Conservation (phyloP, 2,113 vertebrate genomes). For the Pluvialis apricaria region DNA sequence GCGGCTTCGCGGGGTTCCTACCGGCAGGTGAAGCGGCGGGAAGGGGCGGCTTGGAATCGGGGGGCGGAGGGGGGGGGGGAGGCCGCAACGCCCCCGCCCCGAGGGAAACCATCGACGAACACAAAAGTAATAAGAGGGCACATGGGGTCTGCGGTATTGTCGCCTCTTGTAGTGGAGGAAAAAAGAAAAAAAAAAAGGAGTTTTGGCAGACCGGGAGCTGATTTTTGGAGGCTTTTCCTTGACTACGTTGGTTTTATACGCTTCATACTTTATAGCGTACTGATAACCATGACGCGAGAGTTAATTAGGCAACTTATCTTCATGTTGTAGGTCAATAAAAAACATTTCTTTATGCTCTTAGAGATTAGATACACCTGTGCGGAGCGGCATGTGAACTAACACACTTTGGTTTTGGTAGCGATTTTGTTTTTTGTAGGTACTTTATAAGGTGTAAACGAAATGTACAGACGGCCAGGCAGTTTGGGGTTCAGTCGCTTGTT, state of each 20-base stretch:
- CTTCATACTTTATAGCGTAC: rapidly evolving
- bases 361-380: background rate
- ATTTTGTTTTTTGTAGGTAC: background rate
- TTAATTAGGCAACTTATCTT: background rate
- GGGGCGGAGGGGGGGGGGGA: background rate
- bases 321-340: background rate
- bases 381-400: background rate
- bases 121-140: rapidly evolving
- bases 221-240: background rate
- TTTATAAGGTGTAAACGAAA: rapidly evolving
- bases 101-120: rapidly evolving
- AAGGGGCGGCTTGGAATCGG: background rate
- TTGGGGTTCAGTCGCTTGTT: rapidly evolving
- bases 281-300: rapidly evolving
- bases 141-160: rapidly evolving
- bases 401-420: background rate
- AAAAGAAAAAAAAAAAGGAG: background rate
- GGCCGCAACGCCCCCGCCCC: background rate
- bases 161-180: background rate
- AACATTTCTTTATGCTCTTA: rapidly evolving
- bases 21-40: background rate
- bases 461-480: rapidly evolving
- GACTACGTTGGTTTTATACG: rapidly evolving
- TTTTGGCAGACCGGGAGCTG: background rate
- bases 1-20: background rate